Evolutionary conservation across 2,888 invertebrate species (phyloP), one percentile per base, ranked within the genome.

Genomic region (Amphipyra berbera): DNA sequence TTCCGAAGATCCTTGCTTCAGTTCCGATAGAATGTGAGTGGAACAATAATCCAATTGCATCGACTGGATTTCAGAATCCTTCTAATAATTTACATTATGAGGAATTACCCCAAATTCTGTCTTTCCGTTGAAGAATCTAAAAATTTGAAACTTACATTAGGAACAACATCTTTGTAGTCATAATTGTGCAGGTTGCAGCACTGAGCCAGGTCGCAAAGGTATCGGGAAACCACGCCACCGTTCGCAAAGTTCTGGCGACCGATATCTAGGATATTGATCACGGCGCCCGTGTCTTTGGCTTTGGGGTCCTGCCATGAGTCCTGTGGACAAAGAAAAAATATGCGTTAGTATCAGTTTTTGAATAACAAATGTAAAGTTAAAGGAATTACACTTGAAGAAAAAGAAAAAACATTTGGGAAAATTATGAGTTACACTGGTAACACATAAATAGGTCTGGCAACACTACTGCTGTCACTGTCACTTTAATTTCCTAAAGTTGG

Each of bases 101-200:
- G 21, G 2, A 21, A 3, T 21, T 21, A 3, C 21, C 21, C 21
- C 21, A 21, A 1, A 21, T 21, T 21, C 21, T 21, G 21, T 3
- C 21, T 21, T 2, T 21, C 21, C 21, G 21, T 37, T 10, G 10
- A 10, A 37, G 10, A 10, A 33, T n/a, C 10, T n/a, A n/a, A n/a
- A n/a, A n/a, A n/a, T n/a, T n/a, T n/a, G 6, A 13, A 8, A 88
- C 90, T 89, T 38, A 94, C 94, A 68, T 87, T 89, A 41, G 94
- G 93, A 44, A 96, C 95, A 60, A 97, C 95, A 82, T 96, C 96
- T 48, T 96, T 96, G 88, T 97, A 98, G 53, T 96, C 92, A 82
- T 96, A 97, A 61, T 95, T 96, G 80, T 96, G 95, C 60, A 96
- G 95, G 54, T 96, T 95, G 82, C 95, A 95, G 53, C 96, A 96